phyloP scores from a whole-genome alignment of 2,113 vertebrate species.

The Campylorhamphus procurvoides region DNA sequence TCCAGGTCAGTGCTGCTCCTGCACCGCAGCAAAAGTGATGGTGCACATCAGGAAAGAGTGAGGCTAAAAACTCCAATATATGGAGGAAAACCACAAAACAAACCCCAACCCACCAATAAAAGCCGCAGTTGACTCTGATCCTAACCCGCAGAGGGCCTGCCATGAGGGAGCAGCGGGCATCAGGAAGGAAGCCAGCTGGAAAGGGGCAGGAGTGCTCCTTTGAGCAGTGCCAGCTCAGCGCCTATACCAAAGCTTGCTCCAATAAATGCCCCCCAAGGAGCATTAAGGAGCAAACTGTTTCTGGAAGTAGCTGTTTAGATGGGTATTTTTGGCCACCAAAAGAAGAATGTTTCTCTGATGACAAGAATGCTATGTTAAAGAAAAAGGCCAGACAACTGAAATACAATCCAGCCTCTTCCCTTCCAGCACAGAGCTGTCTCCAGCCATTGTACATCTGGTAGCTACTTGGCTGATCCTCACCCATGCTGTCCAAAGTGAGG shows the following conservation, averaged over 20 bases:
- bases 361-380: background rate
- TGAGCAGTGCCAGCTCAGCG: background rate
- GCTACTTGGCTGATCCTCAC: background rate
- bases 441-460: background rate
- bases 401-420: background rate
- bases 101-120: background rate
- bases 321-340: background rate
- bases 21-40: background rate
- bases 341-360: background rate
- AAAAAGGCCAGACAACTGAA: background rate
- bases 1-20: background rate
- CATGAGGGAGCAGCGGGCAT: background rate
- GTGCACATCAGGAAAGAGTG: background rate
- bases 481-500: background rate
- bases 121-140: background rate
- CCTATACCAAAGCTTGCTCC: background rate
- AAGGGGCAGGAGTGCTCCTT: background rate
- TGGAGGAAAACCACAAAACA: accelerated
- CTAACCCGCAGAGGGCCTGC: background rate
- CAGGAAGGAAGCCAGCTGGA: background rate
- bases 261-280: accelerated
- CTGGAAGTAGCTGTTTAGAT: background rate
- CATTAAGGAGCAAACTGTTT: background rate
- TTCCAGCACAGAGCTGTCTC: background rate
- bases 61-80: background rate